These are phyloP conservation scores for Melangyna quadrimaculata DNA, from an alignment of 2,888 invertebrate species.

Conservation along the genomic window DNA sequence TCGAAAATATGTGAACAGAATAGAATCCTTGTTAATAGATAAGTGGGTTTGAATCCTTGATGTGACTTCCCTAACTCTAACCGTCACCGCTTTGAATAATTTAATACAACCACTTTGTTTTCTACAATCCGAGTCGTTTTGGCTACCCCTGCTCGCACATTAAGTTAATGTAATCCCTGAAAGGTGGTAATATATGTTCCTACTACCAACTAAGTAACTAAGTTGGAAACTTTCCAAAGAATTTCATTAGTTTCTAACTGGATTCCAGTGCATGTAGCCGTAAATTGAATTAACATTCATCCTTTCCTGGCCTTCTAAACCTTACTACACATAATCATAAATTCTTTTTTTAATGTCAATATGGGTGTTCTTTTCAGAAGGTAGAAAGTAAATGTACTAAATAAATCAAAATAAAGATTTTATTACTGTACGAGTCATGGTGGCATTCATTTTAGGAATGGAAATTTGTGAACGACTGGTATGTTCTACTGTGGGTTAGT, in stretches of 20 bases:
- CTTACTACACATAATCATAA: slow-evolving; percentile 18
- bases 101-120: slow-evolving; percentile 2
- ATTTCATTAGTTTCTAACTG: slow-evolving; percentile 38
- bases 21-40: neutral
- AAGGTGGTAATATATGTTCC: neutral
- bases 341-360: slow-evolving; percentile 41
- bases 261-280: slow-evolving; percentile 30
- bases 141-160: neutral
- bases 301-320: slow-evolving; percentile 7
- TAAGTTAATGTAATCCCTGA: neutral
- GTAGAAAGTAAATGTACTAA: neutral
- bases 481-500: neutral
- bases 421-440: neutral
- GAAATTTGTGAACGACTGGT: slow-evolving; percentile 14
- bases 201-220: neutral
- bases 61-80: neutral
- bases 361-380: slow-evolving; percentile 14
- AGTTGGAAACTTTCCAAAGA: slow-evolving; percentile 17
- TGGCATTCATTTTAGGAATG: slow-evolving; percentile 7
- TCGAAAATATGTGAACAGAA: neutral
- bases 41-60: neutral
- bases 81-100: slow-evolving; percentile 4
- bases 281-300: slow-evolving; percentile 44
- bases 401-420: slow-evolving; percentile 32
- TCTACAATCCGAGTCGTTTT: slow-evolving; percentile 6